Evolutionary conservation across 2,888 invertebrate genomes (phyloP).

Genomic region (Nipponacmea schrenckii): DNA sequence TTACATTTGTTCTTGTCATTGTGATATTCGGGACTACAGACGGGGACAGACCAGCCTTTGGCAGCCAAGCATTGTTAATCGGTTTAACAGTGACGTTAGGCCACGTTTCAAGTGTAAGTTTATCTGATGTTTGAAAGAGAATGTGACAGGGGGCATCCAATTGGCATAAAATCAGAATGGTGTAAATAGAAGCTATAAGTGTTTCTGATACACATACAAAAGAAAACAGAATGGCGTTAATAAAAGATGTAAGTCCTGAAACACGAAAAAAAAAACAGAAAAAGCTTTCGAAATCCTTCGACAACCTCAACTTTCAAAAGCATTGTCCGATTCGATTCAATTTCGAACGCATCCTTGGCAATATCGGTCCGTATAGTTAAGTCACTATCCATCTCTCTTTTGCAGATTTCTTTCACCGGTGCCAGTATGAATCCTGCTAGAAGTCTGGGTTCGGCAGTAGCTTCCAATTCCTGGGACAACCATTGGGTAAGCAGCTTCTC

Average conservation of each 20-base stretch:
- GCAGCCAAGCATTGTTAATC: constrained; percentile 86
- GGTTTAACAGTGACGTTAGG: constrained; percentile 87
- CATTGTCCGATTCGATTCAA: too few species aligned
- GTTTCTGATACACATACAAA: too few species aligned
- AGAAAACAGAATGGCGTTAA: too few species aligned
- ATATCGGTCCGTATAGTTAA: too few species aligned
- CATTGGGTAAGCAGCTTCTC: constrained; percentile 63
- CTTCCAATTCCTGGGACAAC: constrained; percentile 56
- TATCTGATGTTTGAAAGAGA: background rate
- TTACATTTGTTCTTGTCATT: constrained; percentile 88
- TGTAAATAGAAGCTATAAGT: too few species aligned
- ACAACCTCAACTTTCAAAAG: too few species aligned
- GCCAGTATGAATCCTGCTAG: constrained; percentile 67
- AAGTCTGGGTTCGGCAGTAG: constrained; percentile 64
- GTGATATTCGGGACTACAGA: constrained; percentile 87
- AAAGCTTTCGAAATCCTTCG: too few species aligned
- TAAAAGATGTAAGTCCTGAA: too few species aligned
- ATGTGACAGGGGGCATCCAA: too few species aligned
- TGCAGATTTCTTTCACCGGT: constrained; percentile 65
- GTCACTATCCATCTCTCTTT: constrained; percentile 3
- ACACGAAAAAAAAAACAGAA: too few species aligned
- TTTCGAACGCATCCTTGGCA: too few species aligned
- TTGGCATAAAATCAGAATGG: too few species aligned
- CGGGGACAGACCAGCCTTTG: constrained; percentile 80
- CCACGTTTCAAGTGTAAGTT: constrained; percentile 85